phyloP scores from a whole-genome alignment of 2,797 vertebrate genomes.

The Myotis vivesi region DNA sequence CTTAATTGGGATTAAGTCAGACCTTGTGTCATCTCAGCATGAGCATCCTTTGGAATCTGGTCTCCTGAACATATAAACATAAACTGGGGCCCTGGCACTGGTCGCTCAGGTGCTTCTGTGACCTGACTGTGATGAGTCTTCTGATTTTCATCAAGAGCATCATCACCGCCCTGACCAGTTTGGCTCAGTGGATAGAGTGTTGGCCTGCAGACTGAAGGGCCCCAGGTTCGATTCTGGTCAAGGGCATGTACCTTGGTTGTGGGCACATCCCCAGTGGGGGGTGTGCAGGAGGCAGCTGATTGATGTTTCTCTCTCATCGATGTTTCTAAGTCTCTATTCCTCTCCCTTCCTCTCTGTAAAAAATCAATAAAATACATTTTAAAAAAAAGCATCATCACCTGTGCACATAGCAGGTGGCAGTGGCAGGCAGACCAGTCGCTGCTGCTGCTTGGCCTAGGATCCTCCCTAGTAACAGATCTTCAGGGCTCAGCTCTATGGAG shows the following conservation, averaged over 20 bases:
- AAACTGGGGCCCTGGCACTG: not conserved
- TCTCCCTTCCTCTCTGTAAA: too few relatives aligned
- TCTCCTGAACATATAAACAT: not conserved
- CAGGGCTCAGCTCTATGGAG: not conserved
- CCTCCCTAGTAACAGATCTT: not conserved
- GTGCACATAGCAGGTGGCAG: not conserved
- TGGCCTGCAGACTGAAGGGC: too few relatives aligned
- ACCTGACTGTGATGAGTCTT: not conserved
- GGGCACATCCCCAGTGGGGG: too few relatives aligned
- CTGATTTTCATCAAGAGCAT: not conserved
- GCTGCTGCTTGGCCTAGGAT: not conserved
- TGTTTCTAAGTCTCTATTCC: too few relatives aligned
- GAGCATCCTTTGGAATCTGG: not conserved
- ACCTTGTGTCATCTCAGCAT: not conserved
- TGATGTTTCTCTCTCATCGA: too few relatives aligned
- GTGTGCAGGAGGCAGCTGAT: too few relatives aligned
- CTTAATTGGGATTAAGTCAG: conserved; percentile 24
- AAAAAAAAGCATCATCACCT: not conserved
- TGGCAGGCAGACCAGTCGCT: conserved; percentile 4
- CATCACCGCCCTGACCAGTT: not conserved
- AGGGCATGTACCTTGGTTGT: too few relatives aligned
- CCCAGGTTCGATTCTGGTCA: too few relatives aligned
- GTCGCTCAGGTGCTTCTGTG: not conserved
- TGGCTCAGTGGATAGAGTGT: too few relatives aligned
- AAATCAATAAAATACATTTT: too few relatives aligned